Percentiles rank a stretch among this genome's conserved stretches.
These are phyloP conservation scores for Tetranychus piercei DNA, from an alignment of 2,888 invertebrate species.

Conservation along the genomic window DNA sequence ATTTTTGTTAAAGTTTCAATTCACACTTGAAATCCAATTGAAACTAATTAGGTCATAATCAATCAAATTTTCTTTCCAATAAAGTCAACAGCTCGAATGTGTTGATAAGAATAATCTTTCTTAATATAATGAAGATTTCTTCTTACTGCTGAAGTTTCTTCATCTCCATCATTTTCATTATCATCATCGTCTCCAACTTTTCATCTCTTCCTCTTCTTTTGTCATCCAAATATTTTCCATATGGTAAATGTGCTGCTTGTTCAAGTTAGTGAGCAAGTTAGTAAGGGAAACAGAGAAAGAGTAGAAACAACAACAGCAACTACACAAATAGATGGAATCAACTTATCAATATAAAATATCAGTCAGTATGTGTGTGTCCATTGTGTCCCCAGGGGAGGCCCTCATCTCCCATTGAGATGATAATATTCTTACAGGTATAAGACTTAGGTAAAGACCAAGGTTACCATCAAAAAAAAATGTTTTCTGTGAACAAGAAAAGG, in stretches of 20 bases:
- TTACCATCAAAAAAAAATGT: not conserved
- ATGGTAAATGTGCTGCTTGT: not conserved
- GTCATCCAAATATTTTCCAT: not conserved
- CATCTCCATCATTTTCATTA: not conserved
- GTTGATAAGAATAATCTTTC: not conserved
- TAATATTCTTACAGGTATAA: not conserved
- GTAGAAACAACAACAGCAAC: not conserved
- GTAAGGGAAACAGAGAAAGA: not conserved
- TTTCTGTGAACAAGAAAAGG: not conserved
- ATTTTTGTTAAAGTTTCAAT: no score
- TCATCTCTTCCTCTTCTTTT: not conserved
- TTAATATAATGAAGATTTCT: not conserved
- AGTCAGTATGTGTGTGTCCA: not conserved
- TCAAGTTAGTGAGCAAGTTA: not conserved
- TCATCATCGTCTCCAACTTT: not conserved
- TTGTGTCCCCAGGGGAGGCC: not conserved
- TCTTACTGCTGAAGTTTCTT: not conserved
- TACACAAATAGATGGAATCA: slow-evolving; percentile 1
- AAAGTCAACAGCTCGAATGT: not conserved
- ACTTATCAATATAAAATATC: not conserved
- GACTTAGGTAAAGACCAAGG: not conserved
- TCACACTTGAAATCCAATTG: no score
- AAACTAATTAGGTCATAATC: no score
- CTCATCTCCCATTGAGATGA: not conserved
- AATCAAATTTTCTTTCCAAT: no score